Base-by-base conservation (phyloP, 2,888 invertebrate species). In the Dicycla oo region DNA sequence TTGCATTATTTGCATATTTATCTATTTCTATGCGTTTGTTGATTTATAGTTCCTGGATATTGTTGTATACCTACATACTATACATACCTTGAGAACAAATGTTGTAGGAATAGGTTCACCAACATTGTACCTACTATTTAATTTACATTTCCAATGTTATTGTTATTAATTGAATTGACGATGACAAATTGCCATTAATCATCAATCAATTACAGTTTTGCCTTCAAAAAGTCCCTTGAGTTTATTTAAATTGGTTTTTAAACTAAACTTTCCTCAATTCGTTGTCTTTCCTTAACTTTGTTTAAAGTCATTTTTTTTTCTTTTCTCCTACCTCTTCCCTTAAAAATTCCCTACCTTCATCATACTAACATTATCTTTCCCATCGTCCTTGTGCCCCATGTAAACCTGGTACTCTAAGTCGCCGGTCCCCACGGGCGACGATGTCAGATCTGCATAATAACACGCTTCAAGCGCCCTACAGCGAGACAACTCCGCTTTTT, bases 401-500 rank as follows among this genome's bases (percentile, higher is more conserved):
- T 90, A 88, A 88, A 77, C 88, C 89, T 64, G 43, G 51, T 49
- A 15, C 11, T 73, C 77, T 75, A 83, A 80, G 72, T 75, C 84
- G 69, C 43, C 73, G 70, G 81, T 83, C 85, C 89, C 85, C 84
- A 81, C 76, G 0, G 84, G 75, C 80, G 65, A 76, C 68, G 78
- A 68, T 57, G 69, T 69, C 61, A 75, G 81, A 86, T 85, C 84
- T 82, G 85, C 86, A 86, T 86, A 86, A 86, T 86, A 85, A 84
- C 78, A 80, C 26, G 65, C 68, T 65, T 51, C 69, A 62, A 73
- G 80, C 69, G 73, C 82, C 85, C 82, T 78, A 78, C 45, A 87
- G 84, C 86, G 73, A 83, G 45, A 78, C 83, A 70, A 71, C 73
- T 76, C 23, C 49, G 47, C 68, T 75, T 84, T 84, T 85, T 86